These are phyloP conservation scores for Rhagologus leucostigma DNA, from an alignment of 2,113 vertebrate genomes.

Conservation along the genomic window DNA sequence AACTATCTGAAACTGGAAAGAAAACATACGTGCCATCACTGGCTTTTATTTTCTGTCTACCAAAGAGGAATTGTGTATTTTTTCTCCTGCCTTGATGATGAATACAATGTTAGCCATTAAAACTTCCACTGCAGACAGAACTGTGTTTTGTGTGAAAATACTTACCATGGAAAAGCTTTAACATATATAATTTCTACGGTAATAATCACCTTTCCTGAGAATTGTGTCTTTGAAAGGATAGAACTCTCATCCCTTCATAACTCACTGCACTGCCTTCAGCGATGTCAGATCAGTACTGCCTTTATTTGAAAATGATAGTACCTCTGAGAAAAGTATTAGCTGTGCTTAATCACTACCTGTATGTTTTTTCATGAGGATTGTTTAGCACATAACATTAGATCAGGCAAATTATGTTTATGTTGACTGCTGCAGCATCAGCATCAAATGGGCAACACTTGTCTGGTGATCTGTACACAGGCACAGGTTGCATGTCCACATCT, in stretches of 20 bases:
- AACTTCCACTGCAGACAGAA: neutral
- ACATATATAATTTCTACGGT: neutral
- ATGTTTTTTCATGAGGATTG: neutral
- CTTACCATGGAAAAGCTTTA: neutral
- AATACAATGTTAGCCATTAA: neutral
- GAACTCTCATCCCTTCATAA: neutral
- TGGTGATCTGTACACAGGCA: neutral
- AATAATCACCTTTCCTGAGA: neutral
- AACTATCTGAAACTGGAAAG: neutral
- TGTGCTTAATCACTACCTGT: neutral
- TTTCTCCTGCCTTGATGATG: neutral
- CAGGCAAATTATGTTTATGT: neutral
- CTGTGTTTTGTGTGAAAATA: neutral
- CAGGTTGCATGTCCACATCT: accelerated
- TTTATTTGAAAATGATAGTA: neutral
- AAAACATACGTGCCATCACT: neutral
- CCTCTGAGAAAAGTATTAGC: neutral
- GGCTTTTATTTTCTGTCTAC: neutral
- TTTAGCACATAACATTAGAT: neutral
- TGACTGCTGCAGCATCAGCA: neutral
- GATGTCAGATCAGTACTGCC: neutral
- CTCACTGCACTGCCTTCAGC: neutral
- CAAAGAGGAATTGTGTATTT: neutral
- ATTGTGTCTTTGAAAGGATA: neutral
- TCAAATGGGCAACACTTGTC: neutral